Conservation (phyloP, 2,888 invertebrate genomes). For the Cantharis nigra region DNA sequence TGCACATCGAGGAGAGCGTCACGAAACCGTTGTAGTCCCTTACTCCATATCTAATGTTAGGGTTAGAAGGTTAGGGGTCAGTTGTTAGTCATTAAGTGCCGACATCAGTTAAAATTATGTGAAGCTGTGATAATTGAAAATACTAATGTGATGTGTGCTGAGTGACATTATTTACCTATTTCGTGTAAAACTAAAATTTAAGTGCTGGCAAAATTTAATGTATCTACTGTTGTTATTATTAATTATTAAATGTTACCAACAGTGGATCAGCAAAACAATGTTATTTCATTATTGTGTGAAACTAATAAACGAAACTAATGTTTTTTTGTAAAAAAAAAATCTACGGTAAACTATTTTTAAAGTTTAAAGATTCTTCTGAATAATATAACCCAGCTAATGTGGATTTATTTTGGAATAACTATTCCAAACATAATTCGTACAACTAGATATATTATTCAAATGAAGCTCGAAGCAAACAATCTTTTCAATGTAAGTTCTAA, state of each 20-base stretch:
- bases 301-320: neutral
- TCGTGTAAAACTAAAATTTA: neutral
- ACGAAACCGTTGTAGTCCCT: slow-evolving; percentile 81
- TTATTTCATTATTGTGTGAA: neutral
- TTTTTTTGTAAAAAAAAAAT: neutral
- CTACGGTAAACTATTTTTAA: neutral
- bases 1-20: slow-evolving; percentile 83
- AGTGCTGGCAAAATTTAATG: neutral
- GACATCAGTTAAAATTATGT: slow-evolving; percentile 30
- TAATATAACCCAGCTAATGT: neutral
- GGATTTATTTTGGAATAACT: no score
- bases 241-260: neutral
- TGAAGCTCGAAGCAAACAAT: neutral
- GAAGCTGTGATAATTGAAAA: slow-evolving; percentile 18
- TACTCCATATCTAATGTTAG: slow-evolving; percentile 79
- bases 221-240: neutral
- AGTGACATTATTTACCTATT: slow-evolving; percentile 5
- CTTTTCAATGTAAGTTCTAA: neutral
- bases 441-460: neutral
- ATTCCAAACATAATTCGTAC: neutral
- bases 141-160: slow-evolving; percentile 10
- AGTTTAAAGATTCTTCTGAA: neutral
- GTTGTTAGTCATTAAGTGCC: slow-evolving; percentile 57
- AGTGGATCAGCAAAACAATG: neutral
- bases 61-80: slow-evolving; percentile 62